phyloP scores from a whole-genome alignment of 2,888 invertebrate genomes.

The Drosophila borealis region DNA sequence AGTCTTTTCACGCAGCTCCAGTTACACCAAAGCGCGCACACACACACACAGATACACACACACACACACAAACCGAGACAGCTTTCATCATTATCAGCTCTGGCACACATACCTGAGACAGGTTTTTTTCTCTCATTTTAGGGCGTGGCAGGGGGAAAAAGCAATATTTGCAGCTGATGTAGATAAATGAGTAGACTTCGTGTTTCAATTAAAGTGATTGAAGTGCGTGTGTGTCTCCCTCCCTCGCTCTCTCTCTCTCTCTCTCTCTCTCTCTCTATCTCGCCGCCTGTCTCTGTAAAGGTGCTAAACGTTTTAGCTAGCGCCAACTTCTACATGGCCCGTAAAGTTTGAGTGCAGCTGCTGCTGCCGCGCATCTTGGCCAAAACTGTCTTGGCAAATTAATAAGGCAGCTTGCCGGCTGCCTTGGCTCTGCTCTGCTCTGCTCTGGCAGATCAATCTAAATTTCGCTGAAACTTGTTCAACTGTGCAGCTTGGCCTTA shows the following conservation, averaged over 20 bases:
- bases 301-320: slow-evolving; percentile 67
- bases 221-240: slow-evolving; percentile 45
- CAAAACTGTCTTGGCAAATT: slow-evolving; percentile 58
- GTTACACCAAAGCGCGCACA: slow-evolving; percentile 26
- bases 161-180: slow-evolving; percentile 80
- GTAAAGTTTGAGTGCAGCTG: slow-evolving; percentile 46
- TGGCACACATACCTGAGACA: slow-evolving; percentile 22
- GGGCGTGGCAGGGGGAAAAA: slow-evolving; percentile 24
- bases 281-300: slow-evolving; percentile 24
- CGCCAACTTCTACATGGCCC: slow-evolving; percentile 62
- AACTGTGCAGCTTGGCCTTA: slow-evolving; percentile 53
- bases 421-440: slow-evolving; percentile 16
- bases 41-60: background rate
- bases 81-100: slow-evolving; percentile 62
- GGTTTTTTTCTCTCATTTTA: background rate
- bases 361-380: slow-evolving; percentile 6
- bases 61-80: slow-evolving; percentile 19
- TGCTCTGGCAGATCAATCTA: slow-evolving; percentile 35
- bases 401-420: slow-evolving; percentile 65
- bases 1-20: slow-evolving; percentile 67
- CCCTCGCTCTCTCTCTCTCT: background rate
- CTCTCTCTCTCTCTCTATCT: background rate
- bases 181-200: slow-evolving; percentile 80
- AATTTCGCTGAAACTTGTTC: slow-evolving; percentile 48
- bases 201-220: slow-evolving; percentile 80